Evolutionary conservation across 1,140 invertebrate species (phyloP), one percentile per base, ranked within the genome.

Genomic region (Brachionus rotundiformis): DNA sequence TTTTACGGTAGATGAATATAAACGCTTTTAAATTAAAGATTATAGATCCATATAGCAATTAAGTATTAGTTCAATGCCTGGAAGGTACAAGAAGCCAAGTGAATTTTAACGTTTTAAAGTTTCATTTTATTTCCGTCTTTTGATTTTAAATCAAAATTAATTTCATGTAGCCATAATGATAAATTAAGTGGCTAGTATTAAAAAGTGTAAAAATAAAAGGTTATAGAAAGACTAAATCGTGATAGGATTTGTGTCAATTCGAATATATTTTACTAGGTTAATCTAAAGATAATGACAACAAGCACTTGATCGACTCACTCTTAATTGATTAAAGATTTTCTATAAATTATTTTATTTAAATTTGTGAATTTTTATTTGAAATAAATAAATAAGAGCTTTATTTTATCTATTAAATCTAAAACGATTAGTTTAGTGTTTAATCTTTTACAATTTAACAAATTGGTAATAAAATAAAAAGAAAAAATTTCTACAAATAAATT

Each of bases 261-360:
- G n/a, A n/a, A n/a, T n/a, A n/a, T n/a, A n/a, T n/a, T n/a, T 54
- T 54, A 19, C 47, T 54, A 54, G 47, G 47, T 54, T 54, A 54
- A 54, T 54, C 47, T 25, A 19, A 54, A 54, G n/a, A 54, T 8
- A 54, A 54, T 54, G 19, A 54, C 23, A 54, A 19, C 47, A 16
- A 54, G 10, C 16, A 54, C 8, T 7, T 8, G 7, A 54, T 25
- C 47, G 47, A 25, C 23, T 54, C 16, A 54, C 47, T 54, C 47
- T 54, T 19, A 54, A 54, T 54, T 54, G 23, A 54, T 25, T 19
- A 19, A 25, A 8, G 47, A 54, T 54, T 54, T 54, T 1, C 36
- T 39, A 10, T 39, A 39, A 39, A 10, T 39, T 11, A 39, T 39
- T 39, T 11, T 39, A 39, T 39, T 54, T 54, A 54, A 54, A 54